Percentiles rank a stretch among this genome's conserved stretches.
These are phyloP conservation scores for Morone saxatilis DNA, from an alignment of 2,113 vertebrate species.

Conservation along the genomic window DNA sequence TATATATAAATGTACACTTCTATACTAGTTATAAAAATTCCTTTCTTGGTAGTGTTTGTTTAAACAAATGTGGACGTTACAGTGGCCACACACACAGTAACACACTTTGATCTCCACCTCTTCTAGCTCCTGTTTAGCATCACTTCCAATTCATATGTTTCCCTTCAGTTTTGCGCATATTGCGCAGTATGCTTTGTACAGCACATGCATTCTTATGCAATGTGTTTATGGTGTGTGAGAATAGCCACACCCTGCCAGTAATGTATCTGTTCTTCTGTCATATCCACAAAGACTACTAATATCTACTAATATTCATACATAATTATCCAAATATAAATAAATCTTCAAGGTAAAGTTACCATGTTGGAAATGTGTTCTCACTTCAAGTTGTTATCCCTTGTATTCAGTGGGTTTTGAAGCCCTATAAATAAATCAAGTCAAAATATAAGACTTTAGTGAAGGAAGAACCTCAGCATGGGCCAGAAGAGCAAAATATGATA, in stretches of 20 bases:
- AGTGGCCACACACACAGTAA: constrained; percentile 14
- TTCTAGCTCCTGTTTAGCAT: constrained; percentile 14
- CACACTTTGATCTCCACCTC: not conserved
- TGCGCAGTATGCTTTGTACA: not conserved
- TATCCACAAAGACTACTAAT: not conserved
- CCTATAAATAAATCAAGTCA: too few species aligned
- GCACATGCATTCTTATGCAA: constrained; percentile 20
- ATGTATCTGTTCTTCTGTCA: not conserved
- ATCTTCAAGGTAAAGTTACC: too few species aligned
- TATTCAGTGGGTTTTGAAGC: not conserved
- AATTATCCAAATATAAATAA: not conserved
- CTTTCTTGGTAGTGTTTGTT: not conserved
- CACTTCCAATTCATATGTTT: not conserved
- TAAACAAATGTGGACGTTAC: constrained; percentile 35
- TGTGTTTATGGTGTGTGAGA: constrained; percentile 16
- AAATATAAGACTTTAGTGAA: too few species aligned
- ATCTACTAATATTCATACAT: not conserved
- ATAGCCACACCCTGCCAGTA: not conserved
- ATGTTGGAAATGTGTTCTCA: constrained; percentile 3
- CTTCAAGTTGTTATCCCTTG: not conserved
- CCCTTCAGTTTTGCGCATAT: not conserved
- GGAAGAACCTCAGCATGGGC: not conserved
- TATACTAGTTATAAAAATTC: not conserved
- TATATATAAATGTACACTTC: not conserved
- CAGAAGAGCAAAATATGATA: not conserved